Base-by-base conservation (phyloP, 2,888 invertebrate genomes). In the Rapana venosa region DNA sequence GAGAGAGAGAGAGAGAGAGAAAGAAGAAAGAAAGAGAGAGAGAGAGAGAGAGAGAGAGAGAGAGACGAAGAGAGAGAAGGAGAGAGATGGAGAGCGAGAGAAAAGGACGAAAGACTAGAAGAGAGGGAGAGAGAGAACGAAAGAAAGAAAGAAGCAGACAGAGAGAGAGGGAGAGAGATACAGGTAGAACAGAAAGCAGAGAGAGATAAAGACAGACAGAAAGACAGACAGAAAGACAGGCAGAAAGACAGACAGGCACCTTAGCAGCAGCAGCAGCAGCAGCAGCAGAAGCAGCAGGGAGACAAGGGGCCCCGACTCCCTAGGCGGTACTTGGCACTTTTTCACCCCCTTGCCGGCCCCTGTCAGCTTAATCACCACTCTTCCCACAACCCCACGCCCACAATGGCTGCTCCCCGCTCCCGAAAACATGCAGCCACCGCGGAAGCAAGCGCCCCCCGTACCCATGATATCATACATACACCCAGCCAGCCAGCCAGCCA, bases 361-460 rank as follows among this genome's bases (percentile, higher is more conserved):
- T 30, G 85, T 58, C 85, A 85, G 58, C 66, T 61, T 86, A 86
- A 86, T 86, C 86, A 86, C 86, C 86, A 58, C 61, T 32, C 66
- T 66, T 86, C 86, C 86, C 86, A 32, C 32, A 61, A 86, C 17
- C 58, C 86, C 86, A 58, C 86, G 86, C 86, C 86, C 86, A 86
- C 86, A 20, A 86, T 86, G 86, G 86, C 86, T 30, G 86, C 86
- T 86, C 58, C 74, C 20, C 70, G 47, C 47, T n/a, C n/a, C n/a
- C n/a, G n/a, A n/a, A n/a, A 47, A 47, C 47, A 47, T 47, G 47
- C 47, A 85, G 5, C 85, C 20, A 8, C 17, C 22, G 1, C 4
- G 84, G 22, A 20, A n/a, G n/a, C n/a, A n/a, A n/a, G n/a, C n/a
- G n/a, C n/a, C n/a, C n/a, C n/a, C n/a, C n/a, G 81, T 22, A 6